A percentile compares a stretch with the other conserved stretches of the same genome.
These are phyloP conservation scores for Allygus modestus DNA, from an alignment of 2,888 invertebrate species.

Conservation along the genomic window DNA sequence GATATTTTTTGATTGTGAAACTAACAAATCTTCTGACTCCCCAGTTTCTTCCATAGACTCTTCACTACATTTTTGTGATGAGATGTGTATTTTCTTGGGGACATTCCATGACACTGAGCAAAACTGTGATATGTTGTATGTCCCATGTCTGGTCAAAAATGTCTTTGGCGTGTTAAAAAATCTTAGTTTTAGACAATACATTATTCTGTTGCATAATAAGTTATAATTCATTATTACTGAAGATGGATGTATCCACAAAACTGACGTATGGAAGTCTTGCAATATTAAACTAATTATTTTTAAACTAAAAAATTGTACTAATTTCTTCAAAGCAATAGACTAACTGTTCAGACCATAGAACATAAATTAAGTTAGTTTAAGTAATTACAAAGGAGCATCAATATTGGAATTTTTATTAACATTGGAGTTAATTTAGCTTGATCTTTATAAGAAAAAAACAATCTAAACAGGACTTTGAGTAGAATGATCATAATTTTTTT, in stretches of 20 bases:
- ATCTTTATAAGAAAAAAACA: not conserved
- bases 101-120: not conserved
- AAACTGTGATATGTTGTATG: not conserved
- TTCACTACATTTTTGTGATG: not conserved
- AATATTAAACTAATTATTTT: not conserved
- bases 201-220: not conserved
- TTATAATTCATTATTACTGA: constrained; percentile 5
- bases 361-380: not conserved
- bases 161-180: not conserved
- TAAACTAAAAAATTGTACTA: too few relatives aligned
- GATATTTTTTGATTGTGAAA: not conserved
- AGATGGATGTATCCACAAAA: not conserved
- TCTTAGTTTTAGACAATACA: not conserved
- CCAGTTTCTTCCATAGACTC: constrained; percentile 3
- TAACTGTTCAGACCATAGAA: not conserved
- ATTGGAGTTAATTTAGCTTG: not conserved
- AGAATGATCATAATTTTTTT: not conserved
- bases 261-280: not conserved
- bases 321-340: not conserved
- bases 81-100: not conserved
- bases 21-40: not conserved
- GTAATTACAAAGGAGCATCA: not conserved
- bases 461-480: not conserved
- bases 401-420: not conserved
- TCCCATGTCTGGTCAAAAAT: not conserved